These are phyloP conservation scores for Rhagium mordax DNA, from an alignment of 2,888 invertebrate species.

Conservation along the genomic window DNA sequence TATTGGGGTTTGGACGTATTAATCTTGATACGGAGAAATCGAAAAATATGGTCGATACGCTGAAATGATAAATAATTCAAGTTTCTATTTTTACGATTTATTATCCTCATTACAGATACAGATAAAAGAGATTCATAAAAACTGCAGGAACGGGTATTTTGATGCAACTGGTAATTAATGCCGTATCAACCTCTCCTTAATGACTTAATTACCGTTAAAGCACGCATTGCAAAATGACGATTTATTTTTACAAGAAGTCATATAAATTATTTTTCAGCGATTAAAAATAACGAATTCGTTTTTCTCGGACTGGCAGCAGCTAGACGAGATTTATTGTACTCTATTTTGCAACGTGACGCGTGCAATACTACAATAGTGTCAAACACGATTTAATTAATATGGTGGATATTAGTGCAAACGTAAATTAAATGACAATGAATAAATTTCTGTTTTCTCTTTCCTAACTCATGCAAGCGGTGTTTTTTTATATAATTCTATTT, in stretches of 20 bases:
- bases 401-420: too few relatives aligned
- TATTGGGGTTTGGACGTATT: conserved; percentile 1
- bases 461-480: too few relatives aligned
- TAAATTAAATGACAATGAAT: too few relatives aligned
- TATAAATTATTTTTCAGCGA: background rate
- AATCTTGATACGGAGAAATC: conserved; percentile 11
- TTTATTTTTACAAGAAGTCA: background rate
- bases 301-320: background rate
- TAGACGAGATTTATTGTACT: background rate
- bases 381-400: too few relatives aligned
- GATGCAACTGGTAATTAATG: background rate
- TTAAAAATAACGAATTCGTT: background rate
- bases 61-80: background rate
- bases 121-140: background rate
- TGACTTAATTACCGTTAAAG: background rate
- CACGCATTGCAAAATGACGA: background rate
- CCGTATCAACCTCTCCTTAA: background rate
- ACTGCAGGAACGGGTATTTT: background rate
- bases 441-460: too few relatives aligned
- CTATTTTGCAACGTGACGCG: background rate
- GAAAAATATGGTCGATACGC: background rate
- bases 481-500: too few relatives aligned
- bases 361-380: too few relatives aligned
- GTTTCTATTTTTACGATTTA: background rate
- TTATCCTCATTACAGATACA: background rate